phyloP scores from a whole-genome alignment of 1,140 invertebrate species.

The Rhopalosiphum maidis region DNA sequence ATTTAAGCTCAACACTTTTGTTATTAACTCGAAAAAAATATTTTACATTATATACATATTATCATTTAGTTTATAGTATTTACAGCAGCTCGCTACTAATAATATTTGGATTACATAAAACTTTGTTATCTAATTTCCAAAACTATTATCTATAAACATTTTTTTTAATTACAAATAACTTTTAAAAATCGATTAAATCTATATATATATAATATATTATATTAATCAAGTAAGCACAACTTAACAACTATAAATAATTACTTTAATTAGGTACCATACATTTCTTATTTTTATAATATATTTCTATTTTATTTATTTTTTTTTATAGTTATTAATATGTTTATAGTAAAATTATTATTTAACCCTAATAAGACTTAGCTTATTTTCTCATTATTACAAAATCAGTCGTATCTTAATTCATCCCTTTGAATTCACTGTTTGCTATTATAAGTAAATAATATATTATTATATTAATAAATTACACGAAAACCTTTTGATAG shows the following conservation, averaged over 20 bases:
- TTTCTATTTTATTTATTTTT: no score
- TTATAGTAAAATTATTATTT: no score
- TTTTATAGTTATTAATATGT: no score
- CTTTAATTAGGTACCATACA: not conserved
- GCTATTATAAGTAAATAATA: no score
- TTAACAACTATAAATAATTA: not conserved
- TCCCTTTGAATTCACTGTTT: no score
- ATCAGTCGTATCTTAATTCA: no score
- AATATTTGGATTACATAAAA: not conserved
- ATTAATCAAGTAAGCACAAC: not conserved
- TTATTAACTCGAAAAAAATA: not conserved
- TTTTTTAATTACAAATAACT: not conserved
- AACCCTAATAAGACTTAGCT: no score
- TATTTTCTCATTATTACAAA: no score
- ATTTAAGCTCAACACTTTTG: not conserved
- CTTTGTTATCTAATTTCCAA: not conserved
- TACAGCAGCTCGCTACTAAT: not conserved
- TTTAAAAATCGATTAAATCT: not conserved
- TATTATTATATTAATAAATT: no score
- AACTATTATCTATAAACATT: not conserved
- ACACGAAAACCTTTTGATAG: no score
- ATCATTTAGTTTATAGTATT: not conserved
- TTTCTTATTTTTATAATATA: no score
- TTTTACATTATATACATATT: not conserved
- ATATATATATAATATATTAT: no score